A percentile compares a stretch with the other conserved stretches of the same genome.
These are phyloP conservation scores for Odontesthes bonariensis DNA, from an alignment of 2,113 vertebrate genomes.

Conservation along the genomic window DNA sequence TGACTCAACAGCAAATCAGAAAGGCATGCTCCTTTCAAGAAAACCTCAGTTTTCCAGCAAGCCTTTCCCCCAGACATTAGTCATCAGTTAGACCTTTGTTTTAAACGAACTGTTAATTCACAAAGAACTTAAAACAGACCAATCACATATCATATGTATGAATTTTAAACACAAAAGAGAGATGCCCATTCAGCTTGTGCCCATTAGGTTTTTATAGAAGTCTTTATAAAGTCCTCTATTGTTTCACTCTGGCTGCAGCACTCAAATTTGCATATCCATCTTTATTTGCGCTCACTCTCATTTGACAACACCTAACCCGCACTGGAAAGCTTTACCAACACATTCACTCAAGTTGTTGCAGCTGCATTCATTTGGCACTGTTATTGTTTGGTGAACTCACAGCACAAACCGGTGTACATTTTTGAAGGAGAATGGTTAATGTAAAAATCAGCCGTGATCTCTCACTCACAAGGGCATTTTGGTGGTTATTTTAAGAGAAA, in stretches of 20 bases:
- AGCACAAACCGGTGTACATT: constrained; percentile 26
- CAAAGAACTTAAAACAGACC: neutral
- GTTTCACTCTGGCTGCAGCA: neutral
- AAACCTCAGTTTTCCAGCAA: constrained; percentile 25
- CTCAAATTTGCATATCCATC: constrained; percentile 1
- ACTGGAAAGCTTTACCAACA: neutral
- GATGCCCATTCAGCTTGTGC: neutral
- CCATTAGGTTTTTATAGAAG: neutral
- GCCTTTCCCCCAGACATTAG: constrained; percentile 34
- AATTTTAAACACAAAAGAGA: constrained; percentile 16
- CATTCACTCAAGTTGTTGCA: neutral
- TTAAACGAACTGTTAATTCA: constrained; percentile 25
- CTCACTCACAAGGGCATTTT: constrained; percentile 30
- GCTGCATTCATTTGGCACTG: neutral
- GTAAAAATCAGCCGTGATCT: constrained; percentile 45
- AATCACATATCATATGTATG: neutral
- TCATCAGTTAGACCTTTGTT: constrained; percentile 36
- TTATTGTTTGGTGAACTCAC: constrained; percentile 23
- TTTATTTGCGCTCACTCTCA: constrained; percentile 36
- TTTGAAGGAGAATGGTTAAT: constrained; percentile 32
- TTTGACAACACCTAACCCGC: constrained; percentile 32
- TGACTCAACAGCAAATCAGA: constrained; percentile 55
- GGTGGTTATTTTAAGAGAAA: constrained; percentile 40
- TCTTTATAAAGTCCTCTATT: neutral
- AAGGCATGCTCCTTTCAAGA: constrained; percentile 33